Base-by-base conservation (phyloP, 2,888 invertebrate species). In the Zhengitettix transpicula region DNA sequence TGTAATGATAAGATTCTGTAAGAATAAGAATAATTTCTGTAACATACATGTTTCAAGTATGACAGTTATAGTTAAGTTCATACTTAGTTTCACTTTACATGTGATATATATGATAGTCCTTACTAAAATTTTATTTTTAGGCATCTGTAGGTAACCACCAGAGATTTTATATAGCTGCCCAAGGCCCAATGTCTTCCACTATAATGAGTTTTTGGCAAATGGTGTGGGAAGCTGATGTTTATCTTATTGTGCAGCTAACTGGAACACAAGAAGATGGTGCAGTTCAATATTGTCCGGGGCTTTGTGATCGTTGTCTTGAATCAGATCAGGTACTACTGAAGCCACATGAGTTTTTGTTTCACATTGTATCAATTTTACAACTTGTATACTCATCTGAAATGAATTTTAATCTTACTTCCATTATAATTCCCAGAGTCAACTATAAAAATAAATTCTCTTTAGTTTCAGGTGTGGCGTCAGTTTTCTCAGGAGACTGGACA, bases 171-270 rank as follows among this genome's bases (percentile, higher is more conserved):
- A 87, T 93, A 64, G 85, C 87, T 10, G 81, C 82, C n/a, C 85
- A 86, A 70, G 82, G 82, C 5, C 85, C 85, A 1, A 73, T 82
- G 42, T 72, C 77, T 47, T 74, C 77, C 61, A 85, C 84, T 1
- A 73, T 81, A 3, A 73, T 73, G 57, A 81, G 82, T 68, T 85
- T 93, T 73, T 95, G 94, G 94, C 89, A 90, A 74, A 86, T 89
- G 76, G 83, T 88, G 57, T 93, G 92, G 91, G 91, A 92, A 74
- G 84, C 87, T 56, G 88, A 90, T 69, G 87, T 90, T 11, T 81
- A 86, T 67, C 78, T 95, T 58, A 76, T 95, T 64, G 88, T 89
- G 52, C 84, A 87, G 71, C 74, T 93, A 57, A 86, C 86, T 2
- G 83, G 82, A 63, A 68, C 71, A 1, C 70, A 72, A 1, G 74